Evolutionary conservation across 2,113 vertebrate species (phyloP).

Genomic region (Jaculus jaculus): DNA sequence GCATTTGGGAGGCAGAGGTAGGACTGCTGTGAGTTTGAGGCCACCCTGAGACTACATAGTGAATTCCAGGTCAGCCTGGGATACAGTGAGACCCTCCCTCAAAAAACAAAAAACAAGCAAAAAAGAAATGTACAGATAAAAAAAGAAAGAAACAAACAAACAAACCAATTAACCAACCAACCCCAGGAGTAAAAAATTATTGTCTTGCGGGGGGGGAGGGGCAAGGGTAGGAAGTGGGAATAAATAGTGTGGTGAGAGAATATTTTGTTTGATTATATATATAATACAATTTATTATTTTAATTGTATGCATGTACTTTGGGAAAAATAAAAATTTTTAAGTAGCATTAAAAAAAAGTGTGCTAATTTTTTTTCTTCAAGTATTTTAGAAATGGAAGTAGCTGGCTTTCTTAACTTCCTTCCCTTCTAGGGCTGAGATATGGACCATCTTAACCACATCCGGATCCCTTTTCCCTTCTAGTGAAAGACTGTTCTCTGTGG

Average conservation of each 20-base stretch:
- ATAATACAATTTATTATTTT: conserved; percentile 16
- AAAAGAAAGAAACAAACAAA: too few relatives aligned
- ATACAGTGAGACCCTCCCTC: too few relatives aligned
- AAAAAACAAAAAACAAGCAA: not conserved
- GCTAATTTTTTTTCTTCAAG: conserved; percentile 25
- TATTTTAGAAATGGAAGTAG: conserved; percentile 16
- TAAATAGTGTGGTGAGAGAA: not conserved
- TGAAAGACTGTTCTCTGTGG: not conserved
- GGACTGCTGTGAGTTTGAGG: too few relatives aligned
- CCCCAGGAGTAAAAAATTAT: not conserved
- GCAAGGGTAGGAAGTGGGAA: not conserved
- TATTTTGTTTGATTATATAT: not conserved
- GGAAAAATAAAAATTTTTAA: conserved; percentile 41
- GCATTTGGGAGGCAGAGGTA: too few relatives aligned
- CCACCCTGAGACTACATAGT: too few relatives aligned
- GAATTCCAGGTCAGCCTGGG: too few relatives aligned
- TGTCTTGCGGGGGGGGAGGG: not conserved
- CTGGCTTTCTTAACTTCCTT: conserved; percentile 53
- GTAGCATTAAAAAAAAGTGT: not conserved
- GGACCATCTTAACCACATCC: not conserved
- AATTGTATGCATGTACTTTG: conserved; percentile 12
- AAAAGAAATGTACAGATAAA: too few relatives aligned
- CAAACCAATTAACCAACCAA: too few relatives aligned
- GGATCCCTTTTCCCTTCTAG: not conserved
- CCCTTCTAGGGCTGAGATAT: conserved; percentile 11